Conservation (phyloP, 2,113 vertebrate genomes). For the Vombatus ursinus region DNA sequence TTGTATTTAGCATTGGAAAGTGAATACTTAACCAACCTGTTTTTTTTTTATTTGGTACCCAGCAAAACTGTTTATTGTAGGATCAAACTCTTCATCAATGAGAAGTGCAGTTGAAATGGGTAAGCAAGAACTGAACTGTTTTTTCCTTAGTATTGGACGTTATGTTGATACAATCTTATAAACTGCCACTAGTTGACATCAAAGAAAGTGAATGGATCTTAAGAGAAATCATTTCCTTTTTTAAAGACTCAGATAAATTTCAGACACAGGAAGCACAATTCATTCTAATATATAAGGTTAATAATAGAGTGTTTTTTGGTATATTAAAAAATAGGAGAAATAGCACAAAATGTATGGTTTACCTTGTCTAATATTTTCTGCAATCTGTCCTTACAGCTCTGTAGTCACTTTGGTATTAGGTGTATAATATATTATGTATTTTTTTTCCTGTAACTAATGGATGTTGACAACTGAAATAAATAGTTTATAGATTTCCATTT, state of each 20-base stretch:
- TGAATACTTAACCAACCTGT: conserved; percentile 44
- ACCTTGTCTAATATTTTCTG: not conserved
- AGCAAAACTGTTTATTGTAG: conserved; percentile 96
- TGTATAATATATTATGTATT: not conserved
- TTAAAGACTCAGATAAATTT: conserved; percentile 49
- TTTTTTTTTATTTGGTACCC: conserved; percentile 75
- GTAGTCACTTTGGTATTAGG: not conserved
- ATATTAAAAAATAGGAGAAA: not conserved
- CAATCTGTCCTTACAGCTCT: not conserved
- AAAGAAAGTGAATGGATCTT: conserved; percentile 42
- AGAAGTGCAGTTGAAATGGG: conserved; percentile 93
- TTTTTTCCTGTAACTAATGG: not conserved
- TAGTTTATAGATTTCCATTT: conserved; percentile 15
- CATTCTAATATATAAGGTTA: not conserved
- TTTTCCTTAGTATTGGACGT: conserved; percentile 38
- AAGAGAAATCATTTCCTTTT: conserved; percentile 29
- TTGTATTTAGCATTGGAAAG: not conserved
- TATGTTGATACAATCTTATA: conserved; percentile 38
- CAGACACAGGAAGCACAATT: not conserved
- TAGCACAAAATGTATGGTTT: not conserved
- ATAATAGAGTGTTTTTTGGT: not conserved
- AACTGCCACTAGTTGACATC: conserved; percentile 28
- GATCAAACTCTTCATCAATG: conserved; percentile 89
- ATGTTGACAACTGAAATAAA: conserved; percentile 19
- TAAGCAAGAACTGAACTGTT: conserved; percentile 81